These are phyloP conservation scores for Protonibea diacanthus DNA, from an alignment of 2,797 vertebrate species.

Conservation along the genomic window DNA sequence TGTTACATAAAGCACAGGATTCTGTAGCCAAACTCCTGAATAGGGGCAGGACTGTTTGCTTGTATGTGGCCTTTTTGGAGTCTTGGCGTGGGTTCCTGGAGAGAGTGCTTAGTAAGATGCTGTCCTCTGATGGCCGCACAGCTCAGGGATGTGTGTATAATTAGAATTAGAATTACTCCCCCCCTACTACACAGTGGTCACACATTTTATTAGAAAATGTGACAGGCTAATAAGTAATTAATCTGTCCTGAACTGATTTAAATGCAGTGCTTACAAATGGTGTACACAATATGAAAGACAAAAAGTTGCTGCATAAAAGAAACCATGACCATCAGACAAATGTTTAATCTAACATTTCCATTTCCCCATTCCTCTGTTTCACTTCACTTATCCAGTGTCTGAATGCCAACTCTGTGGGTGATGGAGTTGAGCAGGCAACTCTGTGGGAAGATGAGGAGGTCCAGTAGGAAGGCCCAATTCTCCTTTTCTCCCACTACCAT, in stretches of 20 bases:
- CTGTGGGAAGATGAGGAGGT: slow-evolving; percentile 95
- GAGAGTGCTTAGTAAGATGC: not conserved
- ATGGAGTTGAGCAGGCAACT: slow-evolving; percentile 95
- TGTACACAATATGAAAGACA: not conserved
- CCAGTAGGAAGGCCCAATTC: slow-evolving; percentile 85
- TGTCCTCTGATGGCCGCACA: too few species aligned
- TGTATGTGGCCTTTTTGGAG: not conserved
- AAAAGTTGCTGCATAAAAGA: not conserved
- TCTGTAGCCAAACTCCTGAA: not conserved
- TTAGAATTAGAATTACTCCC: too few species aligned
- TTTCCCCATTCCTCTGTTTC: not conserved
- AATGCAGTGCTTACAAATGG: not conserved
- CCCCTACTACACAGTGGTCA: not conserved
- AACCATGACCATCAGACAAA: not conserved
- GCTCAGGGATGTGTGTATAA: too few species aligned
- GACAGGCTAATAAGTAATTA: not conserved
- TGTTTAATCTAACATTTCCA: not conserved
- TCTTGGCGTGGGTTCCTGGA: too few species aligned
- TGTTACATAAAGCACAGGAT: too few species aligned
- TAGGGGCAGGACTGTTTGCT: not conserved
- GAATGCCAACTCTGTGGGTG: slow-evolving; percentile 87
- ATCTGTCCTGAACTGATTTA: not conserved
- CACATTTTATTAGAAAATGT: not conserved
- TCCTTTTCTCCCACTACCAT: slow-evolving; percentile 76
- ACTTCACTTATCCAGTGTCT: slow-evolving; percentile 83